Base-by-base conservation (phyloP, 1,140 invertebrate genomes). In the Drosophila yakuba region DNA sequence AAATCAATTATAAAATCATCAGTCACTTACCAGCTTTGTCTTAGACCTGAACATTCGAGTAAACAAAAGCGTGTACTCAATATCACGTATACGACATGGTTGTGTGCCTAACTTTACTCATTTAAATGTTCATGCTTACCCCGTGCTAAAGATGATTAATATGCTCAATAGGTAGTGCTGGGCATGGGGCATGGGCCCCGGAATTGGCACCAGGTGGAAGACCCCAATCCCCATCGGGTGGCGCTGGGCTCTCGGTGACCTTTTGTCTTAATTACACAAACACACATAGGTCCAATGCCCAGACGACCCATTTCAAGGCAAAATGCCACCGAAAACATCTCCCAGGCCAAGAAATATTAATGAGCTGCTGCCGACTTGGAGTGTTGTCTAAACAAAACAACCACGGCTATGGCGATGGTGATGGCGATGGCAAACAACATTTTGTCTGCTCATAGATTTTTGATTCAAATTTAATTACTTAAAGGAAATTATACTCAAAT, bases 391-490 rank as follows among this genome's bases (percentile, higher is more conserved):
- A 71, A 71, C 64, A 71, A 58, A 66, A 52, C 60, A 48, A 66
- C 56, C 38, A 35, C 48, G 36, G 36, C 3, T 1, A 38, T 38
- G 3, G 38, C 36, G 11, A 12, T 38, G 3, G 38, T 12, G 11
- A 12, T 38, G 36, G 47, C 48, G 17, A 52, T 20, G 20, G 56
- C 64, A 66, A 51, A 51, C 60, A 56, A 36, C 52, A 58, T 71
- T 71, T 71, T 71, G 67, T 71, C 67, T 71, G 51, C 28, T 71
- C 64, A 71, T 71, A 71, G 67, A 71, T 71, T 71, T 71, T 58
- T 71, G 64, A 71, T 71, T 71, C 44, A 71, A 71, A 71, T 71
- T 71, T 71, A 71, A 71, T 71, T 71, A 71, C 67, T 71, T 71
- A 71, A 71, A 71, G 67, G 67, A 71, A 71, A 71, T 71, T 71